Evolutionary conservation across 1,140 invertebrate species (phyloP), one percentile per base, ranked within the genome.

Genomic region (Pseudomyrmex cubaensis): DNA sequence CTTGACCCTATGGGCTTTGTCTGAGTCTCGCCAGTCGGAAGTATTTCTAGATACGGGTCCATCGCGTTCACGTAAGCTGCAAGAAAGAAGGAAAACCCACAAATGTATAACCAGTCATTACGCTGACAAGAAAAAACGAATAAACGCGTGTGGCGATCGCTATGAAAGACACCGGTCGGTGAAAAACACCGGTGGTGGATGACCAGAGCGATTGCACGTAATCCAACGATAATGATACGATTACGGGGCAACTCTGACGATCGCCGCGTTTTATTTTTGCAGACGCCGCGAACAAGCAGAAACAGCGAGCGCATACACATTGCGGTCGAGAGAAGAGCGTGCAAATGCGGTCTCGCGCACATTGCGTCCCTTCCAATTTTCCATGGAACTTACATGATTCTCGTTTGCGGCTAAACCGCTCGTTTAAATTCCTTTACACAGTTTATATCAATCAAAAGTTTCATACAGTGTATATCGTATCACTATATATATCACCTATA

Each of bases 1-100:
- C 95, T 95, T 74, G 95, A 95, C n/a, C 96, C 96, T 1, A 97
- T 95, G 0, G 97, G 94, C 86, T 96, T 97, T 2, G 95, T 95
- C 91, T 97, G 96, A 9, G 95, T 94, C 44, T 95, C 94, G 66
- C 95, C 95, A 44, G 90, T 94, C 10, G 97, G 97, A 84, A 95
- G 95, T 85, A 98, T 97, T 90, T 95, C 94, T 87, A 98, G 90
- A n/a, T 59, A 84, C 75, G 4, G 89, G 1, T 80, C 56, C 2
- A 8, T 85, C 15, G 82, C 89, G 25, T 87, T 84, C 54, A 82
- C 88, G 77, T 84, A 80, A 50, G 82, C 93, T 93, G 93, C n/a
- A 93, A 75, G 13, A 93, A 46, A 70, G 80, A 17, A 75, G 35
- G 5, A 35, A 67, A 52, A 76, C 59, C 15, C 50, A 76, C 25